Percentiles rank a stretch among this genome's conserved stretches.
phyloP scores from a whole-genome alignment of 2,113 vertebrate species.

The Genyomyrus donnyi region DNA sequence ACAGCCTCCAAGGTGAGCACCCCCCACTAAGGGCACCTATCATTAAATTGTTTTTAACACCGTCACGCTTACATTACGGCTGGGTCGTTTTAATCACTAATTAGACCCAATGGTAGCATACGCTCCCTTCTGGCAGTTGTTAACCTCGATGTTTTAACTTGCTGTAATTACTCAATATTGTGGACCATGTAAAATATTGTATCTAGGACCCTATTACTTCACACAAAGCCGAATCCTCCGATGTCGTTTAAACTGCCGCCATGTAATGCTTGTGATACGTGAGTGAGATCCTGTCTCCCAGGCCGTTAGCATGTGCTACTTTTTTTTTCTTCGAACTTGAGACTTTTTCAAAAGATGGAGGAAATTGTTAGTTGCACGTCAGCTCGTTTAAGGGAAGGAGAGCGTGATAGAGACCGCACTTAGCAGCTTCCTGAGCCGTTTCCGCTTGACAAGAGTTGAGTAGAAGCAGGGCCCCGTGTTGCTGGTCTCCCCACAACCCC shows the following conservation, averaged over 20 bases:
- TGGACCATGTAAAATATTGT: not conserved
- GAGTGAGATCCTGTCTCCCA: not conserved
- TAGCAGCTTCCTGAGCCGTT: not conserved
- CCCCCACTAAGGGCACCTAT: not conserved
- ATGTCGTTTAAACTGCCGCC: not conserved
- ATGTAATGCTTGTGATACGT: not conserved
- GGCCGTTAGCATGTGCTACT: not conserved
- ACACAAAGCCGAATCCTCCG: not conserved
- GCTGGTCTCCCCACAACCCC: not conserved
- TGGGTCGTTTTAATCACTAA: not conserved
- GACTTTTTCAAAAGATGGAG: not conserved
- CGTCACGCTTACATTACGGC: not conserved
- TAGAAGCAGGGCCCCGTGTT: not conserved
- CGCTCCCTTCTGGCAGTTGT: not conserved
- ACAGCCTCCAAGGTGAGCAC: constrained; percentile 63
- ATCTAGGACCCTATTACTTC: not conserved
- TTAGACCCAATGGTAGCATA: not conserved
- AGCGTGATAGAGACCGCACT: not conserved
- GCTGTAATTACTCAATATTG: not conserved
- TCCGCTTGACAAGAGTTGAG: not conserved
- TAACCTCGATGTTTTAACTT: not conserved
- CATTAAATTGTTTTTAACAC: not conserved
- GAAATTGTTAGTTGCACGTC: not conserved
- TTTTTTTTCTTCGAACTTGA: not conserved
- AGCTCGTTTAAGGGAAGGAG: not conserved